phyloP scores from a whole-genome alignment of 1,140 invertebrate genomes.

The Caenorhabditis tropicalis region DNA sequence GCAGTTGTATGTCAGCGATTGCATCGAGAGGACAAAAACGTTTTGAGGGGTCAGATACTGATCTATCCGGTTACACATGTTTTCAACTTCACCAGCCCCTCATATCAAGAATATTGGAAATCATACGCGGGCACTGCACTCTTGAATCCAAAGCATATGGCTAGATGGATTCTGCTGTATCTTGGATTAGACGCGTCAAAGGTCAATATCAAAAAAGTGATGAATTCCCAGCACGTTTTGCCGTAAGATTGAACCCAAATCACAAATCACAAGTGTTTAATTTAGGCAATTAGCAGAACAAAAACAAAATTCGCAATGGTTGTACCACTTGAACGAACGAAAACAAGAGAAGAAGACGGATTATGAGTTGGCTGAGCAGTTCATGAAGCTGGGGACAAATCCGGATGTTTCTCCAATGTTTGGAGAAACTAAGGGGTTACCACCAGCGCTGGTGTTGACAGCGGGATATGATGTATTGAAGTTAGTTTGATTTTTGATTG shows the following conservation, averaged over 20 bases:
- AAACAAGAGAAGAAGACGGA: not conserved
- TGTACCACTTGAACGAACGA: not conserved
- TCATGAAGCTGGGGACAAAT: conserved; percentile 17
- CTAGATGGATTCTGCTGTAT: conserved; percentile 57
- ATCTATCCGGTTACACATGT: conserved; percentile 57
- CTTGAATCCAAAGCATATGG: conserved; percentile 56
- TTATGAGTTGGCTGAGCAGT: not conserved
- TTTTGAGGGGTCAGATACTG: conserved; percentile 49
- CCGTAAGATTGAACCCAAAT: conserved; percentile 26
- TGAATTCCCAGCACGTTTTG: conserved; percentile 33
- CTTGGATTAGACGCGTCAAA: conserved; percentile 38
- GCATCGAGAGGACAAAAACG: conserved; percentile 1
- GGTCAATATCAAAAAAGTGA: conserved; percentile 53
- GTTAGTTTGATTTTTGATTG: not conserved
- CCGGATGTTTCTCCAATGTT: conserved; percentile 43
- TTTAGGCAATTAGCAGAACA: conserved; percentile 20
- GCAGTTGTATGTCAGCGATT: conserved; percentile 54
- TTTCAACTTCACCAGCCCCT: conserved; percentile 52
- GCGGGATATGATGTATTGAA: conserved; percentile 50
- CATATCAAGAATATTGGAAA: conserved; percentile 56
- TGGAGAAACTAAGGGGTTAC: conserved; percentile 32
- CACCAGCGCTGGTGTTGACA: conserved; percentile 50
- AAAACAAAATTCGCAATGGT: not conserved
- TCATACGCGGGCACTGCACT: conserved; percentile 51
- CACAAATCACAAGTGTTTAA: not conserved